Base-by-base conservation (phyloP, 2,888 invertebrate genomes). In the Corbicula japonica region DNA sequence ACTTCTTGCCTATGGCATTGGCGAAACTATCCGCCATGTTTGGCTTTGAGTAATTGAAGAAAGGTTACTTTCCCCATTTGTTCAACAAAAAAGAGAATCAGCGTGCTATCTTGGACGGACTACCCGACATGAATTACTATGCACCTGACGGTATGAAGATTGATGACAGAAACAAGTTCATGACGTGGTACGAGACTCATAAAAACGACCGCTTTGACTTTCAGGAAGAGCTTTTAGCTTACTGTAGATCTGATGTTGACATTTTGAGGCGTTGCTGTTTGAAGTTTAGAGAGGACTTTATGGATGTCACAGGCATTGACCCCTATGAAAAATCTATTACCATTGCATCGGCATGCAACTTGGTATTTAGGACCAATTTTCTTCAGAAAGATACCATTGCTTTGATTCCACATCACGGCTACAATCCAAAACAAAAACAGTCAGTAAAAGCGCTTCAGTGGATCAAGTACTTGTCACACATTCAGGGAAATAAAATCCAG, bases 391-490 rank as follows among this genome's bases (percentile, higher is more conserved):
- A 52, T 6, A 52, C 71, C 30, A 65, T 61, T 56, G 78, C 48
- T 21, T 56, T 80, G 4, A 83, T 83, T 15, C 80, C 76, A 21
- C 54, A 56, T 8, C 76, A 83, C 23, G 76, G 83, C 1, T 79
- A 80, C 60, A 54, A 44, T 38, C 76, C 80, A 21, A 70, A 76
- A 35, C 65, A 79, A 48, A 76, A 68, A 46, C 82, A 82, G 30
- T 82, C 78, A 10, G 63, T 78, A 2, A 82, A 76, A 48, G 82
- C 82, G 28, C 8, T 76, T 26, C 62, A 75, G 35, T 82, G 78
- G 79, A 8, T 83, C 4, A 79, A 73, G 34, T 79, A 83, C 21
- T 18, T 79, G 2, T 66, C 73, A 34, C 30, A 65, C 35, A 46
- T 34, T 26, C 8, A 48, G n/a, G 68, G 70, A 5, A 28, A 38